A percentile compares a stretch with the other conserved stretches of the same genome.
Evolutionary conservation across 2,888 invertebrate genomes (phyloP).

Genomic region (Cantharis rufa): DNA sequence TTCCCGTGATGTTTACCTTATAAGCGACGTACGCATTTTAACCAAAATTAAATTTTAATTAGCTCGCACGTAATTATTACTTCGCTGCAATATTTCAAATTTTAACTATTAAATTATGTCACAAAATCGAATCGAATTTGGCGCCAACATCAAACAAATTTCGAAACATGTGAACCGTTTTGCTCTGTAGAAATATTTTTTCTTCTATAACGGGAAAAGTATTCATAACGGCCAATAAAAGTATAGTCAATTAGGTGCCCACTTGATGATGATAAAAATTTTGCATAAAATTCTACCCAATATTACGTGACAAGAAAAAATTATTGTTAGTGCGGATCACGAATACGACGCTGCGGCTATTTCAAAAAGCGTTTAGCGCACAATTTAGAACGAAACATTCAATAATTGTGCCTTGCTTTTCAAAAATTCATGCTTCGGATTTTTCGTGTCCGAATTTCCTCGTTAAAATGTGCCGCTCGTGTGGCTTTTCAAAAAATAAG

Average conservation of each 20-base stretch:
- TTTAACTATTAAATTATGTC: background rate
- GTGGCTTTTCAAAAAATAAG: background rate
- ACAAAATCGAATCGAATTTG: background rate
- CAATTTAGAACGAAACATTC: background rate
- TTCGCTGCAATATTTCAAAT: background rate
- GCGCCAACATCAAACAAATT: background rate
- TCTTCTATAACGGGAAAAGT: constrained; percentile 11
- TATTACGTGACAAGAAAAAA: constrained; percentile 28
- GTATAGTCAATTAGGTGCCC: constrained; percentile 19
- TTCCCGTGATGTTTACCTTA: constrained; percentile 6
- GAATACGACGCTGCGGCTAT: background rate
- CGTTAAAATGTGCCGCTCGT: background rate
- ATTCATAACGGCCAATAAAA: constrained; percentile 22
- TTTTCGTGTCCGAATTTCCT: background rate
- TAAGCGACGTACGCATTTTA: background rate
- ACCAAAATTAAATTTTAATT: constrained; percentile 18
- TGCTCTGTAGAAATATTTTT: background rate
- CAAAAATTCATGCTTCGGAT: background rate
- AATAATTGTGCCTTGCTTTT: too few species aligned
- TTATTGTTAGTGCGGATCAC: constrained; percentile 7
- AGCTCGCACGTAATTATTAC: constrained; percentile 6
- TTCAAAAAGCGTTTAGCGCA: background rate
- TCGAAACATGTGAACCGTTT: background rate
- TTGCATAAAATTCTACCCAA: constrained; percentile 26
- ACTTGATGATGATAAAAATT: constrained; percentile 20